A percentile compares a stretch with the other conserved stretches of the same genome.
Evolutionary conservation across 2,888 invertebrate genomes (phyloP).

Genomic region (Eudemis profundana): DNA sequence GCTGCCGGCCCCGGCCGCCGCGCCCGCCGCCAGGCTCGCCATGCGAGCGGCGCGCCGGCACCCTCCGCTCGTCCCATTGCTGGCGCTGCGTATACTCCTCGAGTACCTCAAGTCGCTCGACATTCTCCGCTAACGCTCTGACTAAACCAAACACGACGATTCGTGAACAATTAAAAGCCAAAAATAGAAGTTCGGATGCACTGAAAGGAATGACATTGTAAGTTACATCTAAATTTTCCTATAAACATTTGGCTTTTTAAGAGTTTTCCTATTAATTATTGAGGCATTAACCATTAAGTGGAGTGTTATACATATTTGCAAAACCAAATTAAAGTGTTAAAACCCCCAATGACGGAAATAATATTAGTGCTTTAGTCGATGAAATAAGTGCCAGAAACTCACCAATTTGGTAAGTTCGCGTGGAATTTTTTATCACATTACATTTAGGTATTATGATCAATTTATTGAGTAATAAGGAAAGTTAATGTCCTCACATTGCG

Average conservation of each 20-base stretch:
- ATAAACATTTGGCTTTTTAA: not conserved
- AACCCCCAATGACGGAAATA: not conserved
- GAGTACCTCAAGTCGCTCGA: constrained; percentile 77
- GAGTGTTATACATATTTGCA: constrained; percentile 10
- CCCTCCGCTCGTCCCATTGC: constrained; percentile 70
- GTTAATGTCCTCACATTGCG: not conserved
- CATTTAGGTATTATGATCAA: too few species aligned
- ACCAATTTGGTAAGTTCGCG: constrained; percentile 18
- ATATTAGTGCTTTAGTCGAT: constrained; percentile 1
- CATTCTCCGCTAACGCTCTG: constrained; percentile 52
- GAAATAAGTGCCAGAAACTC: constrained; percentile 16
- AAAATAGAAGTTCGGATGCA: constrained; percentile 10
- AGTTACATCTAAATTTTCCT: not conserved
- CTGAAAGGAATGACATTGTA: constrained; percentile 33
- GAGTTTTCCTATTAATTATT: not conserved
- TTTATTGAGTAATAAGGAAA: too few species aligned
- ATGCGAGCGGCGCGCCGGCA: constrained; percentile 59
- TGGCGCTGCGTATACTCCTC: constrained; percentile 73
- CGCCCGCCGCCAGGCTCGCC: constrained; percentile 50
- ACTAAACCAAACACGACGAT: constrained; percentile 59
- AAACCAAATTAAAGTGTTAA: not conserved
- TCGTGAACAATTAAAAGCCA: constrained; percentile 38
- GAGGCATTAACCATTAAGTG: constrained; percentile 16
- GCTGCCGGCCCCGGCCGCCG: constrained; percentile 52
- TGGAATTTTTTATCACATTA: too few species aligned